These are phyloP conservation scores for Coregonus clupeaformis DNA, from an alignment of 2,113 vertebrate genomes.

Conservation along the genomic window DNA sequence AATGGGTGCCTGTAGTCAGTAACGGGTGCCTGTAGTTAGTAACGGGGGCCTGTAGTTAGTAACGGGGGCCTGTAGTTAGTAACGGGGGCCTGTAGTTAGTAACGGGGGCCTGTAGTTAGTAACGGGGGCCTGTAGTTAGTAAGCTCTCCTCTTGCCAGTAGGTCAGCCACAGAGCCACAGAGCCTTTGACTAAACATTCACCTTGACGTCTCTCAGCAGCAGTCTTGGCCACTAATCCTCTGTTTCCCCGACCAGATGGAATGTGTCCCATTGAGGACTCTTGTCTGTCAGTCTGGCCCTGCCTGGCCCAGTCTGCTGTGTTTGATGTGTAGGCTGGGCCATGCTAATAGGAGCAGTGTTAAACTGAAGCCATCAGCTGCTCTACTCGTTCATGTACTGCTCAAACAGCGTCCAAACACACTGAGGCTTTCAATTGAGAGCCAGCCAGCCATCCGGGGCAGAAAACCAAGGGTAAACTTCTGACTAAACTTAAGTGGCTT, in stretches of 20 bases:
- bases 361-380: not conserved
- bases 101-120: no score
- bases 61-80: no score
- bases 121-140: no score
- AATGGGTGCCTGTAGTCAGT: no score
- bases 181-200: not conserved
- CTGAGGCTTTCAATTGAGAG: not conserved
- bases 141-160: no score
- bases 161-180: no score
- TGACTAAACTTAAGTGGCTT: not conserved
- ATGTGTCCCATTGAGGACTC: not conserved
- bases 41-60: no score
- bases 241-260: not conserved
- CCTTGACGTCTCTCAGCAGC: not conserved
- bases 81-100: no score
- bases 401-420: not conserved
- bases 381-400: slow-evolving; percentile 12
- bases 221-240: not conserved
- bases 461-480: not conserved
- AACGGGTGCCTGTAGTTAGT: no score
- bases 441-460: no score
- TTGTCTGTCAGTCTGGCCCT: no score
- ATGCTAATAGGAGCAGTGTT: not conserved
- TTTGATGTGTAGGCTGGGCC: slow-evolving; percentile 16
- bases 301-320: not conserved